Evolutionary conservation across 1,140 invertebrate genomes (phyloP), one percentile per base, ranked within the genome.

Genomic region (Berghia stephanieae): DNA sequence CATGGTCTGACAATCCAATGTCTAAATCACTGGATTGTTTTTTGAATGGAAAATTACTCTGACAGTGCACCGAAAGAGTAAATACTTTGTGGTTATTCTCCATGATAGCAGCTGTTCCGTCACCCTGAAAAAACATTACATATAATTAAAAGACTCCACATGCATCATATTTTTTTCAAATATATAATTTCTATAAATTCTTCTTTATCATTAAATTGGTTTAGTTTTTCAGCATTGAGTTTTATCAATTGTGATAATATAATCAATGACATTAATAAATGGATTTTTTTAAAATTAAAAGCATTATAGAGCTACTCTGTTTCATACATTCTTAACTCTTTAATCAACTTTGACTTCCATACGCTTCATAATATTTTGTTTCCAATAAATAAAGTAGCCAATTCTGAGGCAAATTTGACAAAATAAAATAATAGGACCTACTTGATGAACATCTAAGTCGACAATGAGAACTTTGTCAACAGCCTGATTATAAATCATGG

Each of bases 401-500:
- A 71, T 21, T 2, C n/a, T 21, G 21, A 63, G 34, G 8, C 6
- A 6, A 63, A 63, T 63, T 6, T 63, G 24, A 24, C 6, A 63
- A 6, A 5, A 6, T 63, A 63, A 10, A n/a, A n/a, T n/a, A n/a
- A n/a, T n/a, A 49, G 13, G 13, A n/a, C 10, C 10, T 49, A 86
- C 87, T 83, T 89, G 88, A 78, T 89, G 88, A 18, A 89, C 88
- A 83, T 89, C 88, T 63, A 89, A 75, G 74, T 89, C 88, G 21
- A 89, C 84, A 52, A 89, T 85, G 2, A 89, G 77, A 44, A 89
- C 84, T 74, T 79, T 86, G 10, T 77, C 49, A 1, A 81, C 86
- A 38, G 67, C 40, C 18, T 77, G 77, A 13, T 73, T 49, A 21
- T 80, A 66, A 16, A 88, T 55, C 52, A 87, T 63, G 21, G 77